Percentiles rank a stretch among this genome's conserved stretches.
These are phyloP conservation scores for Ophioderma brevispina DNA, from an alignment of 35 echinoderm and acorn worm genomes.

Conservation along the genomic window DNA sequence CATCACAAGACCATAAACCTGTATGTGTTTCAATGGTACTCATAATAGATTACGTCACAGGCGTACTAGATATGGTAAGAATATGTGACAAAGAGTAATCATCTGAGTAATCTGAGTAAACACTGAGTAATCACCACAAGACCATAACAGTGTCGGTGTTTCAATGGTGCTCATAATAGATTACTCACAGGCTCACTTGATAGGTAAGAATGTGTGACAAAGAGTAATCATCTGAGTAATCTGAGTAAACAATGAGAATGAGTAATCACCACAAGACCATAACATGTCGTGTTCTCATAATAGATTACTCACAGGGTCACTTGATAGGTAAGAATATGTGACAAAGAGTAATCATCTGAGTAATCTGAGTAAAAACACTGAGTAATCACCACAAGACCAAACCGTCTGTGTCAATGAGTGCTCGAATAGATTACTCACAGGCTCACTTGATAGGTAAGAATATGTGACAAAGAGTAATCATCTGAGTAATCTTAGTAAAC, in stretches of 20 bases:
- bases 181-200: slow-evolving; percentile 83
- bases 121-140: slow-evolving; percentile 87
- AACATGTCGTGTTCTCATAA: slow-evolving; percentile 69
- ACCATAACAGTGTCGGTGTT: slow-evolving; percentile 85
- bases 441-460: slow-evolving; percentile 89
- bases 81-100: too few relatives aligned
- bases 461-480: too few relatives aligned
- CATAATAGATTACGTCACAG: slow-evolving; percentile 68
- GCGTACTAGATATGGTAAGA: slow-evolving; percentile 86
- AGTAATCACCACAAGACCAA: slow-evolving; percentile 71
- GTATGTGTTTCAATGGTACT: slow-evolving; percentile 69
- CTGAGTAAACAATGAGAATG: neutral
- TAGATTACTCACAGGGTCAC: slow-evolving; percentile 77
- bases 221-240: neutral
- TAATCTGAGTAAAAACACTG: neutral
- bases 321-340: slow-evolving; percentile 78
- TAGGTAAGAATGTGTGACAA: slow-evolving; percentile 53
- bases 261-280: slow-evolving; percentile 93
- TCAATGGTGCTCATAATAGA: slow-evolving; percentile 61
- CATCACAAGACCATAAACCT: slow-evolving; percentile 84
- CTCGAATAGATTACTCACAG: slow-evolving; percentile 64
- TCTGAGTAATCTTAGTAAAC: too few relatives aligned
- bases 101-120: too few relatives aligned
- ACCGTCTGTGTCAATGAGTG: slow-evolving; percentile 70
- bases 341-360: neutral